A percentile compares a stretch with the other conserved stretches of the same genome.
Conservation (phyloP, 2,888 invertebrate species). For the Cybosia mesomella region DNA sequence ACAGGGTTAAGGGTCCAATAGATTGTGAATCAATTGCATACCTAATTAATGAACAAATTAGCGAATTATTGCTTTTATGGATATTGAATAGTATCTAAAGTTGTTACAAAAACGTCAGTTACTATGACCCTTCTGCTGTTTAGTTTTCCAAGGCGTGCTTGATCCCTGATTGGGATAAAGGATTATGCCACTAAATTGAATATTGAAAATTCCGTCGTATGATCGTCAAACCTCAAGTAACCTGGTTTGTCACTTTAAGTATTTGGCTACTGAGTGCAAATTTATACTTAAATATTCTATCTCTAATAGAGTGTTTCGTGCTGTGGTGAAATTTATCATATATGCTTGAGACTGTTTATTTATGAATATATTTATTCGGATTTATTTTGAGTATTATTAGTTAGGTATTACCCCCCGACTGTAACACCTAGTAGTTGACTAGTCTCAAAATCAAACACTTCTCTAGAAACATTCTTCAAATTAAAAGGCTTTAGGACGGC, state of each 20-base stretch:
- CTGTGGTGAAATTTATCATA: conserved; percentile 4
- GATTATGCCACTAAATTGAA: conserved; percentile 49
- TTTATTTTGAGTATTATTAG: too few species aligned
- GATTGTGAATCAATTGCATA: too few species aligned
- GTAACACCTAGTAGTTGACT: too few species aligned
- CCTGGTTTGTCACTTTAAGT: conserved; percentile 51
- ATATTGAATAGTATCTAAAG: background rate
- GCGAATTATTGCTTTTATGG: background rate
- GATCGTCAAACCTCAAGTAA: conserved; percentile 29
- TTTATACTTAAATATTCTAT: conserved; percentile 26
- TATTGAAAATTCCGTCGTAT: conserved; percentile 47
- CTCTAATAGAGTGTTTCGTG: background rate
- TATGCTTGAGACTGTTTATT: background rate
- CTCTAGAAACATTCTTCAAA: too few species aligned
- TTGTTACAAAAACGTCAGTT: conserved; percentile 3
- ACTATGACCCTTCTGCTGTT: conserved; percentile 21
- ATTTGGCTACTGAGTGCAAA: conserved; percentile 26
- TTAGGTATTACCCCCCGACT: too few species aligned
- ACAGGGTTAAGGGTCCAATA: too few species aligned
- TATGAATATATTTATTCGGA: too few species aligned
- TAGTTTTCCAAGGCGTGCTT: conserved; percentile 35
- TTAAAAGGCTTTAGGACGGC: too few species aligned
- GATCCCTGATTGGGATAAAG: conserved; percentile 16
- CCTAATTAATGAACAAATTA: background rate
- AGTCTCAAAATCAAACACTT: too few species aligned